Evolutionary conservation across 2,797 vertebrate species (phyloP).

Genomic region (Pagetopsis macropterus): DNA sequence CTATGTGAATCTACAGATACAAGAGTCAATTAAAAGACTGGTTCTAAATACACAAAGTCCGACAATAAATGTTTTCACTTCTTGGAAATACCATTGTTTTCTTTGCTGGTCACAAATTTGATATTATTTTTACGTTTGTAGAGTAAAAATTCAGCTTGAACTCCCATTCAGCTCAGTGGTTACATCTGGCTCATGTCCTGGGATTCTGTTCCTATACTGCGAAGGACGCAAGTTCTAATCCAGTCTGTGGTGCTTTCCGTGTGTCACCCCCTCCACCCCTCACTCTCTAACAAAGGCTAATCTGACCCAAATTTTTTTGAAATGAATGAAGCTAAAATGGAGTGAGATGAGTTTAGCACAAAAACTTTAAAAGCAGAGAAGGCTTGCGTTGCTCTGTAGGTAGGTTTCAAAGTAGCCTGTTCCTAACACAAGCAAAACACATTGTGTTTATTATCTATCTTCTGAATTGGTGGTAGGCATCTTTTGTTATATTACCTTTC

Average conservation of each 20-base stretch:
- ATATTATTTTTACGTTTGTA: not conserved
- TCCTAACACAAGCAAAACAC: not conserved
- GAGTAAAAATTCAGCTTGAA: not conserved
- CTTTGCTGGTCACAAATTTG: not conserved
- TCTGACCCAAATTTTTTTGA: too few relatives aligned
- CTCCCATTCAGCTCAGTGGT: too few relatives aligned
- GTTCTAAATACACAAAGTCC: constrained; percentile 16
- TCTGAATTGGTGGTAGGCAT: not conserved
- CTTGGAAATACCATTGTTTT: not conserved
- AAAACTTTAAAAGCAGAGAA: not conserved
- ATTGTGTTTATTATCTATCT: not conserved
- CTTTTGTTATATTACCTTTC: not conserved
- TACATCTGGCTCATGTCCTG: too few relatives aligned
- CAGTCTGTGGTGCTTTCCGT: too few relatives aligned
- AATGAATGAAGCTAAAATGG: too few relatives aligned
- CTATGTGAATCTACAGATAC: constrained; percentile 17
- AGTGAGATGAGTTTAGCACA: not conserved
- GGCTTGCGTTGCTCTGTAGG: not conserved
- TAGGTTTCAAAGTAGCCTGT: not conserved
- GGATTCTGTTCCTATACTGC: too few relatives aligned
- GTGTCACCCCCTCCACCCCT: too few relatives aligned
- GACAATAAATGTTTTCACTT: not conserved
- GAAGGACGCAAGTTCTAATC: too few relatives aligned
- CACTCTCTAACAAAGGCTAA: too few relatives aligned
- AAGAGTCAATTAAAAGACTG: constrained; percentile 31